Evolutionary conservation across 2,113 vertebrate species (phyloP), one percentile per base, ranked within the genome.

Genomic region (Rana temporaria): DNA sequence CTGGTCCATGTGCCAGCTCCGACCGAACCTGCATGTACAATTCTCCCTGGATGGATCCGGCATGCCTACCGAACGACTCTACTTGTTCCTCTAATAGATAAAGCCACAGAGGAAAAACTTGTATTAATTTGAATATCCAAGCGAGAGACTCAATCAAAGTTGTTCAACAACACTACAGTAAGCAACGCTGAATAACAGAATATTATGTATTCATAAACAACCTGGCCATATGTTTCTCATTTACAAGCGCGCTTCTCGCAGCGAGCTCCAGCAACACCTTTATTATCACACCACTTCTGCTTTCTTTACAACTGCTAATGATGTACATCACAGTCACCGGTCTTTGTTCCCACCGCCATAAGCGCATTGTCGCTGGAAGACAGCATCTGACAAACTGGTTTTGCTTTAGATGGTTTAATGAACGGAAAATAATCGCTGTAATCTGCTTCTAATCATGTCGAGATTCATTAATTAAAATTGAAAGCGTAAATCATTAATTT

Each of bases 261-360:
- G 48, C 55, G 69, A 55, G 69, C 55, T 16, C 52, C 26, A 71
- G 53, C 53, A 71, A 71, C 52, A 56, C 69, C 55, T 70, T 71
- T 71, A 71, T 71, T 22, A 55, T 55, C 15, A 34, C 69, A 56
- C 48, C 55, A 55, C 16, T 71, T 71, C 69, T 19, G 48, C 69
- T 71, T 56, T 71, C 69, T 71, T 71, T 71, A 71, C 69, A 48
- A 71, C 55, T 30, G 22, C 69, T 71, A 71, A 71, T 71, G 69
- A 71, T 71, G 11, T 24, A 55, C 69, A 71, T 70, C 68, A 70
- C 34, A 70, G 68, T 38, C 68, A 20, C 68, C 42, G 12, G 68
- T 52, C 68, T 70, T 53, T 70, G 42, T 70, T 70, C 42, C 52
- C 15, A 3, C 38, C 68, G 2, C 68, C 12, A 38, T 17, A 22